These are phyloP conservation scores for Alentia gelatinosa DNA, from an alignment of 2,888 invertebrate genomes.

Conservation along the genomic window DNA sequence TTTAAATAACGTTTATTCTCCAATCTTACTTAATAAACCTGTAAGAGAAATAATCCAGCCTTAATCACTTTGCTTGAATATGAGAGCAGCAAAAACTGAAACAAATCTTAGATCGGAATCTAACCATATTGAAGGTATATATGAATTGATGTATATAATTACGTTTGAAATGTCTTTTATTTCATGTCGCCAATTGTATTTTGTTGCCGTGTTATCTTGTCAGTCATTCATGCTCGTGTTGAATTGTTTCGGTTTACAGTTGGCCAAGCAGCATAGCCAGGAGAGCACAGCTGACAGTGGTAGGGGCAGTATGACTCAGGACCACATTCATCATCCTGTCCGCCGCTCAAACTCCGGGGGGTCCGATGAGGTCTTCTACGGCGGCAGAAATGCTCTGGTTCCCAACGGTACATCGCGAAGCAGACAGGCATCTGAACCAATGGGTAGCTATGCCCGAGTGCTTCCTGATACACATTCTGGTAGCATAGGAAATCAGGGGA, in stretches of 20 bases:
- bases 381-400: neutral
- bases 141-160: too few relatives aligned
- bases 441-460: neutral
- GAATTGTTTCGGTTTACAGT: neutral
- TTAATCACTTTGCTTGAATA: too few relatives aligned
- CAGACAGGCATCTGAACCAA: neutral
- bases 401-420: neutral
- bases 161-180: too few relatives aligned
- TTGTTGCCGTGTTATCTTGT: too few relatives aligned
- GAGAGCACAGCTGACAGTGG: constrained; percentile 46
- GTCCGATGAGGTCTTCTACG: constrained; percentile 8
- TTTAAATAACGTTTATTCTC: too few relatives aligned
- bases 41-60: too few relatives aligned
- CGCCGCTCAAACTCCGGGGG: neutral
- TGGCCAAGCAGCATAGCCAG: constrained; percentile 35
- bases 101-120: too few relatives aligned
- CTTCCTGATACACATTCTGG: neutral
- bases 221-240: too few relatives aligned
- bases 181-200: too few relatives aligned
- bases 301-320: constrained; percentile 22
- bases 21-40: too few relatives aligned
- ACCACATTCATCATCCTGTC: neutral
- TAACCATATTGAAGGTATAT: too few relatives aligned
- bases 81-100: too few relatives aligned
- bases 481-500: neutral